Conservation (phyloP, 2,113 vertebrate genomes). For the Pongo pygmaeus region DNA sequence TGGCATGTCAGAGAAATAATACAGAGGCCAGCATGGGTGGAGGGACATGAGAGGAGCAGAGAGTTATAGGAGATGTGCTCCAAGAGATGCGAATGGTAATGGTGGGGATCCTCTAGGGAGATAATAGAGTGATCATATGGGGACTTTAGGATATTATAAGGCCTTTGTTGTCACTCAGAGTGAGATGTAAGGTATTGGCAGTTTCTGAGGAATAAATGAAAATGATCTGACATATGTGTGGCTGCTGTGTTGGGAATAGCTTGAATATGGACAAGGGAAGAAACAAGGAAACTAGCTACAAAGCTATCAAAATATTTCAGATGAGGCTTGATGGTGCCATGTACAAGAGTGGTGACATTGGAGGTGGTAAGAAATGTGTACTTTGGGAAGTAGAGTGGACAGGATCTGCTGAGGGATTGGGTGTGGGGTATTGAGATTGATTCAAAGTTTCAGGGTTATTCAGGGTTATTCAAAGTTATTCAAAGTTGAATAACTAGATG, state of each 20-base stretch:
- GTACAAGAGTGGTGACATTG: background rate
- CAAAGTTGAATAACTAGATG: background rate
- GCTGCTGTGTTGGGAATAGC: background rate
- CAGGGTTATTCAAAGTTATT: too few relatives aligned
- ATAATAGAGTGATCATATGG: background rate
- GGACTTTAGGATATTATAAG: background rate
- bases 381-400: background rate
- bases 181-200: background rate
- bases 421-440: background rate
- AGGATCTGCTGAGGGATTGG: background rate
- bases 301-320: background rate
- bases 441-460: background rate
- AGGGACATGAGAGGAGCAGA: fast-evolving
- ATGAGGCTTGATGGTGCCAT: fast-evolving
- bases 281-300: background rate
- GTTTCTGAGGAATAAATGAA: background rate
- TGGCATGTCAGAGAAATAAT: background rate
- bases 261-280: background rate
- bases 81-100: background rate
- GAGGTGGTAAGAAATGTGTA: background rate
- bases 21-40: background rate
- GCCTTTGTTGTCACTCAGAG: background rate
- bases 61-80: background rate
- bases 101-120: background rate
- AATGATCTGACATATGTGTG: background rate